Conservation (phyloP, 2,797 vertebrate genomes). For the Oreonectes daqikongensis region DNA sequence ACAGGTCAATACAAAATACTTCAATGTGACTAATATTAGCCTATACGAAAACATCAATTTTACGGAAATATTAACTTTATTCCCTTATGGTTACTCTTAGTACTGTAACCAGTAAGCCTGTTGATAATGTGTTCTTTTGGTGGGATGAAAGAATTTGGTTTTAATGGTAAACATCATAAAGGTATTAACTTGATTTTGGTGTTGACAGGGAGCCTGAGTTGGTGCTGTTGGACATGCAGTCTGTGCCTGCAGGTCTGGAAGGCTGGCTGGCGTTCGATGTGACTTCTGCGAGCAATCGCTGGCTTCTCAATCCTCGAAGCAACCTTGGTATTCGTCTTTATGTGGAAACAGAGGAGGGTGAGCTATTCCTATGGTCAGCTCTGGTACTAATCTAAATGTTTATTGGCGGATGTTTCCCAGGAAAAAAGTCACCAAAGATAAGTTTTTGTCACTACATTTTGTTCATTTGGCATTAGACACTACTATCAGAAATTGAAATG, state of each 20-base stretch:
- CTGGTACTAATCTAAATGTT: no score
- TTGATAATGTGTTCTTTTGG: no score
- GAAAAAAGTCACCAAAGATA: neutral
- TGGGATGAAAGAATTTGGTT: neutral
- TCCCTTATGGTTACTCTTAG: neutral
- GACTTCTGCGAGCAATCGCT: constrained; percentile 89
- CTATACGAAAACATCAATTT: no score
- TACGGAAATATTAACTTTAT: no score
- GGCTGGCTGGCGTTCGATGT: constrained; percentile 95
- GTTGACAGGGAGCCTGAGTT: constrained; percentile 86
- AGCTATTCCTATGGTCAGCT: constrained; percentile 19
- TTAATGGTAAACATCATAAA: neutral
- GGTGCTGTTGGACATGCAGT: constrained; percentile 92
- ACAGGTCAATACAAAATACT: constrained; percentile 74
- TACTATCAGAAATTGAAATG: neutral
- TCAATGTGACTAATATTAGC: neutral
- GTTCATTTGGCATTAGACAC: neutral
- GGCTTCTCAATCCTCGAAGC: constrained; percentile 83
- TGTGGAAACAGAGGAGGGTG: constrained; percentile 92
- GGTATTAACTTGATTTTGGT: neutral
- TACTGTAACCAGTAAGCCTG: neutral
- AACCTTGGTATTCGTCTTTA: constrained; percentile 91
- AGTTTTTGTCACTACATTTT: neutral
- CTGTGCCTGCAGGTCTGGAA: constrained; percentile 84
- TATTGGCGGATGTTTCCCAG: neutral